Conservation (phyloP, 2,888 invertebrate species). For the Glyphotaelius pellucidus region DNA sequence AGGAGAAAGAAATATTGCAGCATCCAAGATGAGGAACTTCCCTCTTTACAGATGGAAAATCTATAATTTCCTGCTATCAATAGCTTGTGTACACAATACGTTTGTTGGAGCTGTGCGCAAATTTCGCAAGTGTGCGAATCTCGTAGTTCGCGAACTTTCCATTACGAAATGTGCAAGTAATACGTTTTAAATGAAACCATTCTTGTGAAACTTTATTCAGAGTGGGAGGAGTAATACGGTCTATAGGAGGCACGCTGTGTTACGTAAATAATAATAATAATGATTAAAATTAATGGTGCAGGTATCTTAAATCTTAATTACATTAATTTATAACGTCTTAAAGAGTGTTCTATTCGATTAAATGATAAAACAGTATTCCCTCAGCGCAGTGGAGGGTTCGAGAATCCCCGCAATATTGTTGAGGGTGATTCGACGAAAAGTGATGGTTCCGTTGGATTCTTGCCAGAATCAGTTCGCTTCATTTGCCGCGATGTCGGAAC, state of each 20-base stretch:
- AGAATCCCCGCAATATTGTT: slow-evolving; percentile 41
- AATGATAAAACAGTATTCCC: not conserved
- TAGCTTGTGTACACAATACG: not conserved
- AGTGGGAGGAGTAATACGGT: not conserved
- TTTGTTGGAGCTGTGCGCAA: not conserved
- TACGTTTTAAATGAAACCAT: not conserved
- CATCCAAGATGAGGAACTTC: not conserved
- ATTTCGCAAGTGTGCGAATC: not conserved
- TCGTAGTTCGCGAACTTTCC: not conserved
- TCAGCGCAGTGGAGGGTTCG: not conserved
- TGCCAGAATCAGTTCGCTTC: slow-evolving; percentile 40
- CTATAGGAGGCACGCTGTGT: not conserved
- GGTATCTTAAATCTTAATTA: not conserved
- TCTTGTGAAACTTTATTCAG: not conserved
- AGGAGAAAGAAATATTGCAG: not conserved
- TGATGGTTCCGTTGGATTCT: slow-evolving; percentile 35
- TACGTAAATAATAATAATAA: not conserved
- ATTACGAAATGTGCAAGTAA: not conserved
- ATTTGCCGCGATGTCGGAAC: slow-evolving; percentile 42
- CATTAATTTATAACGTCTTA: slow-evolving; percentile 6
- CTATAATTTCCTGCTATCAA: not conserved
- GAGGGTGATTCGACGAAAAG: slow-evolving; percentile 42
- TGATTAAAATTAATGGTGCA: not conserved
- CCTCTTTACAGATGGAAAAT: not conserved
- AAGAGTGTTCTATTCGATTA: not conserved